These are phyloP conservation scores for Hydropotes inermis DNA, from an alignment of 2,113 vertebrate genomes.

Conservation along the genomic window DNA sequence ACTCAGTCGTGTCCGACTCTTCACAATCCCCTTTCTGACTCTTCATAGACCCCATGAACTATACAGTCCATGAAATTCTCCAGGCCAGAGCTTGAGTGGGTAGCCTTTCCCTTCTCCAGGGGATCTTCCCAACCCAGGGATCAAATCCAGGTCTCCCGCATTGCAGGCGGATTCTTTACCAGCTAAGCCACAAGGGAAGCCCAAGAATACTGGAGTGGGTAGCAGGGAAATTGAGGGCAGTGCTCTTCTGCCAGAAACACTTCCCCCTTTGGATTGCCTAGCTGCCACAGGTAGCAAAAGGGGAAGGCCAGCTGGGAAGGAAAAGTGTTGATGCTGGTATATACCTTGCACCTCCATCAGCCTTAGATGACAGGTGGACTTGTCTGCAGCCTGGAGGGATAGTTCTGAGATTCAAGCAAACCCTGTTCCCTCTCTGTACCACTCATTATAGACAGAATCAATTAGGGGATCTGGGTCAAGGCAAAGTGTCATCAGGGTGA, in stretches of 20 bases:
- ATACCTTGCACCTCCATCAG: no score
- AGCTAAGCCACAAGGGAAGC: not conserved
- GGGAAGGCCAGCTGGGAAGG: not conserved
- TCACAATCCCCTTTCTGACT: no score
- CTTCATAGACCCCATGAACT: not conserved
- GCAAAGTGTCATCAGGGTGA: not conserved
- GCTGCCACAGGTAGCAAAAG: not conserved
- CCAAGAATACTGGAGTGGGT: not conserved
- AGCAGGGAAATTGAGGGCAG: not conserved
- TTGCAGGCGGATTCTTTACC: not conserved
- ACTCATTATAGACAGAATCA: not conserved
- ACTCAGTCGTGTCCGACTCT: not conserved
- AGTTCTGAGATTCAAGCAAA: not conserved
- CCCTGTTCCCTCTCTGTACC: not conserved
- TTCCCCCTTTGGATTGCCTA: not conserved
- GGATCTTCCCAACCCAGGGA: not conserved
- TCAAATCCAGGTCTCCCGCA: accelerated
- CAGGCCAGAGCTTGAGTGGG: not conserved
- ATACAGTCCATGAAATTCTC: not conserved
- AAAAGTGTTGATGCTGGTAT: not conserved
- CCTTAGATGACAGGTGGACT: not conserved
- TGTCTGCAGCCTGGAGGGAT: not conserved
- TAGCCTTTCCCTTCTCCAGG: not conserved
- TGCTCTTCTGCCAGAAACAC: not conserved
- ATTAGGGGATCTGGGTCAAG: not conserved